These are phyloP conservation scores for Mesoclemmys tuberculata DNA, from an alignment of 2,113 vertebrate genomes.

Conservation along the genomic window DNA sequence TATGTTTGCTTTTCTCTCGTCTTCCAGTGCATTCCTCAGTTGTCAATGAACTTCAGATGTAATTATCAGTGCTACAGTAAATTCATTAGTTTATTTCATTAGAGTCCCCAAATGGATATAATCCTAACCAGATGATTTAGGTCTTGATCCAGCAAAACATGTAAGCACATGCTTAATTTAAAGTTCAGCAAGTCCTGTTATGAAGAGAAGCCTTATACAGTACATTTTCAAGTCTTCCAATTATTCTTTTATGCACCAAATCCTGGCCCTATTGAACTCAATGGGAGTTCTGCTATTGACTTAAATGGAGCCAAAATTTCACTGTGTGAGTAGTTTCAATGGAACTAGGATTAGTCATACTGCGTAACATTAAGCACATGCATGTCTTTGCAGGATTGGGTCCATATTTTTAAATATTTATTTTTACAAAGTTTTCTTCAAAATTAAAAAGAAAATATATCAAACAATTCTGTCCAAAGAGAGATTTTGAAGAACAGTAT, in stretches of 20 bases:
- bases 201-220: not conserved
- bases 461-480: too few species aligned
- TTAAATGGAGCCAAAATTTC: not conserved
- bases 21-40: not conserved
- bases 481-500: not conserved
- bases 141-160: not conserved
- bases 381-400: not conserved
- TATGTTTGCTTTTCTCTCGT: not conserved
- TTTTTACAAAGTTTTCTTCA: not conserved
- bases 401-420: not conserved
- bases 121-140: not conserved
- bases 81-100: not conserved
- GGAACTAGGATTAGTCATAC: slow-evolving; percentile 12
- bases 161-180: not conserved
- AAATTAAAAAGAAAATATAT: not conserved
- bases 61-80: not conserved
- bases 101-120: not conserved
- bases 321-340: not conserved
- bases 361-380: slow-evolving; percentile 25
- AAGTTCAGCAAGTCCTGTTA: not conserved
- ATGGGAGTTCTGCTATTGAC: not conserved
- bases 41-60: not conserved
- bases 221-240: not conserved
- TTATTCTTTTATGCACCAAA: slow-evolving; percentile 9
- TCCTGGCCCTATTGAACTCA: not conserved